Evolutionary conservation across 2,888 invertebrate genomes (phyloP).

Genomic region (Thera obeliscata): DNA sequence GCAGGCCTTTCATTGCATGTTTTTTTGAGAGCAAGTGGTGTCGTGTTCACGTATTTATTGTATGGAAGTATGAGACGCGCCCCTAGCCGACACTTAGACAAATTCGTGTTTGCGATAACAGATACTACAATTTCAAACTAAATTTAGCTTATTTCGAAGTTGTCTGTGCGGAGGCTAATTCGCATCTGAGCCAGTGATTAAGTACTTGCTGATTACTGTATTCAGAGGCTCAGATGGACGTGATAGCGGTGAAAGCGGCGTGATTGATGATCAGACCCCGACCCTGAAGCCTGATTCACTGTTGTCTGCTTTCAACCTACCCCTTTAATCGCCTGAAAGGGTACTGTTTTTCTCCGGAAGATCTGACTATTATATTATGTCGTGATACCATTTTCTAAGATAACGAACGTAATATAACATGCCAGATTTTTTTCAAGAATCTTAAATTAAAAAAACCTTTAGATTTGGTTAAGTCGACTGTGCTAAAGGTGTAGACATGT

Average conservation of each 20-base stretch:
- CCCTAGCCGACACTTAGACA: no score
- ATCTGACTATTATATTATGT: constrained; percentile 41
- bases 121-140: no score
- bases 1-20: no score
- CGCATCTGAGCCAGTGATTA: constrained; percentile 6
- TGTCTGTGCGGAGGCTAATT: constrained; percentile 24
- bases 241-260: constrained; percentile 49
- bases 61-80: no score
- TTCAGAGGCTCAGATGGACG: constrained; percentile 48
- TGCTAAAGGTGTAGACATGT: no score
- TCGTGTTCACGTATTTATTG: no score
- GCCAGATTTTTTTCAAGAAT: neutral
- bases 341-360: constrained; percentile 37
- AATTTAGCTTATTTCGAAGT: no score
- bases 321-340: constrained; percentile 37
- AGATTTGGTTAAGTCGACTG: no score
- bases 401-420: neutral
- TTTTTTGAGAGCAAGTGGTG: no score
- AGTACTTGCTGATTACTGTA: constrained; percentile 32
- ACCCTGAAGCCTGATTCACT: constrained; percentile 55
- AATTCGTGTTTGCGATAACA: no score
- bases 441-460: no score
- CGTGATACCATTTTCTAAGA: constrained; percentile 4
- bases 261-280: constrained; percentile 58
- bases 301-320: constrained; percentile 56